Evolutionary conservation across 2,888 invertebrate species (phyloP), one percentile per base, ranked within the genome.

Genomic region (Nomada ferruginata): DNA sequence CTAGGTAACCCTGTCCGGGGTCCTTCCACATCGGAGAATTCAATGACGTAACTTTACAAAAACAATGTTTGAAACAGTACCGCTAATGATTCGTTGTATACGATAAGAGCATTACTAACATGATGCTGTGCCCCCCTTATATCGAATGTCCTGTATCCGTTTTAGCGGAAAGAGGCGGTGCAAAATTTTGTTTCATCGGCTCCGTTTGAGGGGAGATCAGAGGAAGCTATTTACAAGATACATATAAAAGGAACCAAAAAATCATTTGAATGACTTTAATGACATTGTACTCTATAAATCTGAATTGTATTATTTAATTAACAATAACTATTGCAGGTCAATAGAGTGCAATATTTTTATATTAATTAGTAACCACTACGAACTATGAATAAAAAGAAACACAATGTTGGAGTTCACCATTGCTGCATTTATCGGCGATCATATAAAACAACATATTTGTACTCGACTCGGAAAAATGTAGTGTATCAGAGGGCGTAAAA

Each of bases 1-100:
- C 93, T 97, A 94, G 93, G 93, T 93, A 93, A 93, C 92, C 92
- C 88, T 87, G 82, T 57, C 84, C 63, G 79, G 87, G 88, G 89
- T 84, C 79, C 88, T 87, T 90, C 87, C 83, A 84, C 90, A 88
- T 80, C 90, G 89, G 86, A 86, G 83, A 90, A 87, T 86, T 89
- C 79, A 90, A 75, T 90, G 85, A 90, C 85, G 82, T 88, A 88
- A 90, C 64, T 87, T 89, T 87, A 69, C 84, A 85, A 89, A 83
- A 85, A 69, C 9, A 87, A 79, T 73, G 76, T 79, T 83, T 83
- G 36, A 83, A 80, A 72, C 63, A 80, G 65, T 76, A 68, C 74
- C 77, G 85, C 80, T 85, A 85, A 85, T 52, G 74, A 85, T 83
- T 76, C 76, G 80, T 76, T 82, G 75, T 82, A 82, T 78, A 76